A percentile compares a stretch with the other conserved stretches of the same genome.
phyloP scores from a whole-genome alignment of 2,888 invertebrate genomes.

The Seira musarum region DNA sequence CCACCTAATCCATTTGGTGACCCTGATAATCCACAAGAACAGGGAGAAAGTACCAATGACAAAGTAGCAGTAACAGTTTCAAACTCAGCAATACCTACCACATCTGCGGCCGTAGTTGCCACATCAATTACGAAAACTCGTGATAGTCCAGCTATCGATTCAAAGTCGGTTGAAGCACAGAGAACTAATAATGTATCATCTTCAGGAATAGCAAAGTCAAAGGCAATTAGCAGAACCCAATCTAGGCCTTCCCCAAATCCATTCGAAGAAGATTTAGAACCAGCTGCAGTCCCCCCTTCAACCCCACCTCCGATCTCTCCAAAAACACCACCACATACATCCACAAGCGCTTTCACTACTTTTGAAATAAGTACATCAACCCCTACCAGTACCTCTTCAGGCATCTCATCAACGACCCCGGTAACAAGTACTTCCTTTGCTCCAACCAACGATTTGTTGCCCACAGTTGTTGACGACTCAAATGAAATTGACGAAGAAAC shows the following conservation, averaged over 20 bases:
- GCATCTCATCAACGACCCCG: not conserved
- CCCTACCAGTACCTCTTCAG: no score
- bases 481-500: constrained; percentile 61
- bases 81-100: not conserved
- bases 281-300: not conserved
- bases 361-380: no score
- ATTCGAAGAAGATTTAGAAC: constrained; percentile 10
- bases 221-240: not conserved
- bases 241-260: not conserved
- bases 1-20: constrained; percentile 69
- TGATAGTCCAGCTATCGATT: no score
- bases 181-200: not conserved
- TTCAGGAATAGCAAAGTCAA: constrained; percentile 3
- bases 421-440: not conserved
- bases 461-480: not conserved
- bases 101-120: not conserved
- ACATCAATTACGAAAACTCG: not conserved
- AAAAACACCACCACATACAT: not conserved
- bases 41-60: not conserved
- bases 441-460: not conserved
- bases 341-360: not conserved
- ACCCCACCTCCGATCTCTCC: not conserved
- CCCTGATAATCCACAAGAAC: constrained; percentile 48
- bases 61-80: not conserved
- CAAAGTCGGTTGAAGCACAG: no score